Conservation (phyloP, 2,113 vertebrate genomes). For the Ctenomys sociabilis region DNA sequence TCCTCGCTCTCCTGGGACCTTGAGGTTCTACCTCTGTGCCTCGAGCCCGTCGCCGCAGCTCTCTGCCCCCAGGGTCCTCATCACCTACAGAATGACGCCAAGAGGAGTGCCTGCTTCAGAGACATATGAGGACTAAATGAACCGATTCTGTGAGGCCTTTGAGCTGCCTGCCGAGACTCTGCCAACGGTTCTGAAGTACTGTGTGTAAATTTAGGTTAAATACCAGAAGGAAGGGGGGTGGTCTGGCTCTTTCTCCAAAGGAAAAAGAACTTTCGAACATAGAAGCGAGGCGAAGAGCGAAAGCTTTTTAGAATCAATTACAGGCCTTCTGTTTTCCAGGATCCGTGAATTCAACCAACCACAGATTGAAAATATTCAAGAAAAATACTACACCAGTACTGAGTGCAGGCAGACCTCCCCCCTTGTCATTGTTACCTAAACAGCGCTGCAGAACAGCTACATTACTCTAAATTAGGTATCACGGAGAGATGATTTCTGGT, state of each 20-base stretch:
- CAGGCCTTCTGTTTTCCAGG: not conserved
- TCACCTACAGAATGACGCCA: not conserved
- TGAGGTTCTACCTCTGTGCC: not conserved
- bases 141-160: not conserved
- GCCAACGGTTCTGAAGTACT: not conserved
- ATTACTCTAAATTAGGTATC: not conserved
- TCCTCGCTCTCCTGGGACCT: not conserved
- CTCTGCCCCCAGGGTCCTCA: not conserved
- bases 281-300: not conserved
- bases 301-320: not conserved
- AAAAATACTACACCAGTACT: not conserved
- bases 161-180: not conserved
- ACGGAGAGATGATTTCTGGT: not conserved
- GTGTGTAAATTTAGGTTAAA: constrained; percentile 4
- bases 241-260: not conserved
- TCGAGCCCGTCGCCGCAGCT: not conserved
- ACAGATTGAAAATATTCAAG: not conserved
- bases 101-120: not conserved
- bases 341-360: not conserved
- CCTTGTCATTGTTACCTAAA: not conserved
- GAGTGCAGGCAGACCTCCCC: not conserved
- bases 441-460: not conserved
- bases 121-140: not conserved
- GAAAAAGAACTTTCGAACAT: constrained; percentile 26
- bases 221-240: not conserved